phyloP scores from a whole-genome alignment of 2,113 vertebrate species.

The Lophura nycthemera region DNA sequence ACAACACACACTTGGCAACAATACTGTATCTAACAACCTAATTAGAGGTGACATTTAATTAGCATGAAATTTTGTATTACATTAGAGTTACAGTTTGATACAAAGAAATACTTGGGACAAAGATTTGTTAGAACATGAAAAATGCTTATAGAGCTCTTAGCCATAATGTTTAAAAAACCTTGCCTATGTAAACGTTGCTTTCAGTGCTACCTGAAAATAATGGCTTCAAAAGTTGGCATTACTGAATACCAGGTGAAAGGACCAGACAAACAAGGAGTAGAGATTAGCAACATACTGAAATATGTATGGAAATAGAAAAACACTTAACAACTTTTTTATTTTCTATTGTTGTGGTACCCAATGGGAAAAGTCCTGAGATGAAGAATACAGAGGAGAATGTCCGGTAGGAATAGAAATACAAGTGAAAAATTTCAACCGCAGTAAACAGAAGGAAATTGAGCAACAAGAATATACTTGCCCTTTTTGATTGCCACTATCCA shows the following conservation, averaged over 20 bases:
- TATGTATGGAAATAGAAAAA: constrained; percentile 27
- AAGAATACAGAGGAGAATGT: constrained; percentile 77
- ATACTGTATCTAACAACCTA: neutral
- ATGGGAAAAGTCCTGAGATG: constrained; percentile 56
- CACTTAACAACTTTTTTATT: neutral
- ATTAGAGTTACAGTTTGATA: neutral
- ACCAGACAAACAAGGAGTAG: constrained; percentile 38
- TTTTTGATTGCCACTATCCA: constrained; percentile 82
- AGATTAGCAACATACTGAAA: constrained; percentile 42
- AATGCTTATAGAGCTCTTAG: neutral
- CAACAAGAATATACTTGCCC: constrained; percentile 90
- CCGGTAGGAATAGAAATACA: constrained; percentile 74
- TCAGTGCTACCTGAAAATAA: neutral
- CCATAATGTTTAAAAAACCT: neutral
- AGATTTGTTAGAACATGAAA: neutral
- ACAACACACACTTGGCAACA: neutral
- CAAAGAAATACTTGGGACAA: neutral
- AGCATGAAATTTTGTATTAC: neutral
- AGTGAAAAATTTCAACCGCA: constrained; percentile 71
- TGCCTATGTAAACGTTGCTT: neutral
- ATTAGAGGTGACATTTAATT: neutral
- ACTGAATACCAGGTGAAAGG: neutral
- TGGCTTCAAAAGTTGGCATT: neutral
- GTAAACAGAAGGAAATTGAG: constrained; percentile 79
- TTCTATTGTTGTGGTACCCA: constrained; percentile 26